Percentiles rank a stretch among this genome's conserved stretches.
Evolutionary conservation across 2,888 invertebrate genomes (phyloP).

Genomic region (Myopa testacea): DNA sequence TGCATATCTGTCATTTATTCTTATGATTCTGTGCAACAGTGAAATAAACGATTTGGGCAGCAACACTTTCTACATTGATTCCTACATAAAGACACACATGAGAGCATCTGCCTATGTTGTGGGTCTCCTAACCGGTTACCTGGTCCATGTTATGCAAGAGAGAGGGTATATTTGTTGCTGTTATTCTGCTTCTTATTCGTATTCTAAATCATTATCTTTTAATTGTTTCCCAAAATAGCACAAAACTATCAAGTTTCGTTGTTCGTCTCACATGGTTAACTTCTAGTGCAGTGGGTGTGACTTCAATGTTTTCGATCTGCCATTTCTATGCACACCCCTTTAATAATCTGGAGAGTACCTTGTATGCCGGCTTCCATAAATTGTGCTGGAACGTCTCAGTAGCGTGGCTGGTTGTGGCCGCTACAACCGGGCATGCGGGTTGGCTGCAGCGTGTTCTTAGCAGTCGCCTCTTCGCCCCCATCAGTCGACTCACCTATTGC

Average conservation of each 20-base stretch:
- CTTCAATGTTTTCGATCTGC: conserved; percentile 74
- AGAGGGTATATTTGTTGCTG: conserved; percentile 67
- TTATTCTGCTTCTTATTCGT: conserved; percentile 8
- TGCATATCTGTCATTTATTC: not conserved
- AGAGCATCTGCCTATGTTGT: conserved; percentile 78
- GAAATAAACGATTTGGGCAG: conserved; percentile 75
- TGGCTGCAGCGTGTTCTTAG: conserved; percentile 54
- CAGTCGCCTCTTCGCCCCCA: conserved; percentile 71
- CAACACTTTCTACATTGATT: conserved; percentile 75
- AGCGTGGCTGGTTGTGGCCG: conserved; percentile 77
- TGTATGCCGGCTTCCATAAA: conserved; percentile 76
- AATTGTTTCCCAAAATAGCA: conserved; percentile 56
- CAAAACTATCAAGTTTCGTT: conserved; percentile 64
- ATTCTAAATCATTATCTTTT: not conserved
- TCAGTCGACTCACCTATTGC: conserved; percentile 78
- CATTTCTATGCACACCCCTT: conserved; percentile 75
- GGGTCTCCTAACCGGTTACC: conserved; percentile 76
- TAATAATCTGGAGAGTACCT: conserved; percentile 73
- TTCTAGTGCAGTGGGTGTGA: conserved; percentile 67
- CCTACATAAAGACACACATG: conserved; percentile 82
- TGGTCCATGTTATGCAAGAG: conserved; percentile 75
- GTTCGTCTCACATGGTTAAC: conserved; percentile 61
- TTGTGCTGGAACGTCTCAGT: conserved; percentile 77
- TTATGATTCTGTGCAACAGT: conserved; percentile 65
- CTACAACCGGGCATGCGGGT: conserved; percentile 77